Evolutionary conservation across 2,113 vertebrate genomes (phyloP), one percentile per base, ranked within the genome.

Genomic region (Dipodomys ordii): DNA sequence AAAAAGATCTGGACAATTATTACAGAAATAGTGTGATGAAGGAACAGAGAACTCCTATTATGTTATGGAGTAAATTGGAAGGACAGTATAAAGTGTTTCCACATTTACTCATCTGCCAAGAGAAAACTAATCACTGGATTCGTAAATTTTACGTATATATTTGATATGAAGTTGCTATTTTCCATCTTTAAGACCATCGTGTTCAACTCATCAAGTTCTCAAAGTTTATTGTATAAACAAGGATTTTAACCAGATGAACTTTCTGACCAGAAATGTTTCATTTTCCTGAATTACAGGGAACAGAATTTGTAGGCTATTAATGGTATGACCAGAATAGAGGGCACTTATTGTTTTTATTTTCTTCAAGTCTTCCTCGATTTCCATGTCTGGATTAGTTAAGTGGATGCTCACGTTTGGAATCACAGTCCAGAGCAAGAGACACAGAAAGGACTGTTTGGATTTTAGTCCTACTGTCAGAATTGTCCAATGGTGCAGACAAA

Each of bases 11-110:
- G 44, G 71, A 64, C 83, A 32, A 86, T 49, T 68, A 28, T 39
- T 64, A 69, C 83, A 23, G 27, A 68, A 83, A 64, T 32, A 60
- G 3, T 72, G 64, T 44, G 32, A 60, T 44, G 13, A 64, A 20
- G 8, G 28, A 81, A 73, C 25, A 71, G 73, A 60, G 15, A 23
- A 60, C 71, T 77, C 28, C 67, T 9, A n/a, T 27, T 79, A 64
- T 57, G 88, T 64, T 93, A n/a, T 57, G n/a, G 25, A 49, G 22
- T 62, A 77, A 73, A 83, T 80, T 23, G 76, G n/a, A n/a, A 86
- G 35, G 72, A 12, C 2, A 28, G 30, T 39, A 79, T 81, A 60
- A 77, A 68, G 44, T 85, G 80, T 1, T 67, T 83, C 28, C 62
- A 18, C 2, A 60, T 7, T 46, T 80, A 80, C 23, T 65, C 91